These are phyloP conservation scores for Meiosimyza platycephala DNA, from an alignment of 2,888 invertebrate species.

Conservation along the genomic window DNA sequence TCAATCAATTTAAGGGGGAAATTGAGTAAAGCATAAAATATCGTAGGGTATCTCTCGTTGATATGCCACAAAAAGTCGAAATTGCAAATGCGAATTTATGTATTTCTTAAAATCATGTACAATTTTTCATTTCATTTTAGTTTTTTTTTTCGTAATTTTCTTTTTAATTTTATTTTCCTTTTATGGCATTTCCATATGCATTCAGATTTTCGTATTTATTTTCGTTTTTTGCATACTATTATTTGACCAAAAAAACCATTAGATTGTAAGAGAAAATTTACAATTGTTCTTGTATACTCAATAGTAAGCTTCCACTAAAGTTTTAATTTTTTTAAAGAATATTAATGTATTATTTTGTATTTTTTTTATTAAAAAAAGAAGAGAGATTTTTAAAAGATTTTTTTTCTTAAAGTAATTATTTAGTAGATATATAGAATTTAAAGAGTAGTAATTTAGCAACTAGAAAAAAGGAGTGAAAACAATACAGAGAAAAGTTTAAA, in stretches of 20 bases:
- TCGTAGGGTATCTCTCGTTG: too few relatives aligned
- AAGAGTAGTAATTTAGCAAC: conserved; percentile 50
- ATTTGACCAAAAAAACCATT: conserved; percentile 70
- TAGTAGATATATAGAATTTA: conserved; percentile 66
- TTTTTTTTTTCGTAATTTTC: conserved; percentile 21
- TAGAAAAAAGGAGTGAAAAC: conserved; percentile 42
- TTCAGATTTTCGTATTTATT: conserved; percentile 41
- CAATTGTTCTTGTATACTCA: conserved; percentile 26
- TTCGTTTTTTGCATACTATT: conserved; percentile 53
- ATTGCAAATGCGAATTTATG: conserved; percentile 24
- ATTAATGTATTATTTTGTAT: not conserved
- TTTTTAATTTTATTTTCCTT: conserved; percentile 33
- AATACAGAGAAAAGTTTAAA: conserved; percentile 40
- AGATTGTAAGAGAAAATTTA: conserved; percentile 65
- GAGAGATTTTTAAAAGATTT: conserved; percentile 49
- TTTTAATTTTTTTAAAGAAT: not conserved
- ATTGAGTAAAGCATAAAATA: too few relatives aligned
- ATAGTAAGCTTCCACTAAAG: not conserved
- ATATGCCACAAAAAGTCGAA: too few relatives aligned
- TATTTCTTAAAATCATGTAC: conserved; percentile 30
- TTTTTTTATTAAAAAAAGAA: not conserved
- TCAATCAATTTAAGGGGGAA: too few relatives aligned
- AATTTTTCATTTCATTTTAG: conserved; percentile 25
- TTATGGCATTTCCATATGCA: conserved; percentile 21
- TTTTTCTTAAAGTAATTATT: conserved; percentile 57